Percentiles rank a stretch among this genome's conserved stretches.
Evolutionary conservation across 2,113 vertebrate genomes (phyloP).

Genomic region (Toxotes jaculatrix): DNA sequence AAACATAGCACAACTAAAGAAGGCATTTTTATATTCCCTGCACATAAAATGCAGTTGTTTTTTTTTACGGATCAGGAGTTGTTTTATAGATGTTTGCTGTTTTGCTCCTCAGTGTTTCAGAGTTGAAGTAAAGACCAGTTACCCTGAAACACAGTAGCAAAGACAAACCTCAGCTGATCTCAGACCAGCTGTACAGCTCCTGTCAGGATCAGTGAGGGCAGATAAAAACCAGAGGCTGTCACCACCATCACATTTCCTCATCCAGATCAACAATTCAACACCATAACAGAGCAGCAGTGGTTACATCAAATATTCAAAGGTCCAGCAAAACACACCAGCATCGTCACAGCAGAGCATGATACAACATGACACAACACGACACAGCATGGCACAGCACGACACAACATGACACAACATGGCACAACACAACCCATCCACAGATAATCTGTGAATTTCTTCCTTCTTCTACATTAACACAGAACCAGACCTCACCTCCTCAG

Average conservation of each 20-base stretch:
- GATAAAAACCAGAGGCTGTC: constrained; percentile 9
- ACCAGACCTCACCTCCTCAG: constrained; percentile 74
- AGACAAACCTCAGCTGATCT: not conserved
- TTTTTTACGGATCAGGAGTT: no score
- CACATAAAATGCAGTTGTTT: no score
- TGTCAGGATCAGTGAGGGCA: not conserved
- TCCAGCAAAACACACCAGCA: not conserved
- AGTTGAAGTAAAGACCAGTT: not conserved
- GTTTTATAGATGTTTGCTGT: no score
- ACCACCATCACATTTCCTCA: not conserved
- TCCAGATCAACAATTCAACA: constrained; percentile 49
- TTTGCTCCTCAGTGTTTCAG: no score
- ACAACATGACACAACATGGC: no score
- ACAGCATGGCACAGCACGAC: no score
- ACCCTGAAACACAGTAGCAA: not conserved
- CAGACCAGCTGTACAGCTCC: not conserved
- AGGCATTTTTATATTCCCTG: no score
- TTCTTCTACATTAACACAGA: not conserved
- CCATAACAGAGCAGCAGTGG: constrained; percentile 13
- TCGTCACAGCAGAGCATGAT: not conserved
- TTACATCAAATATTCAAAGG: constrained; percentile 33
- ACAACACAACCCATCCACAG: no score
- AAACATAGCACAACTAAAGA: no score
- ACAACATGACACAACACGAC: no score
- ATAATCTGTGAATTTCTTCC: no score